A percentile compares a stretch with the other conserved stretches of the same genome.
phyloP scores from a whole-genome alignment of 2,113 vertebrate genomes.

The Albula glossodonta region DNA sequence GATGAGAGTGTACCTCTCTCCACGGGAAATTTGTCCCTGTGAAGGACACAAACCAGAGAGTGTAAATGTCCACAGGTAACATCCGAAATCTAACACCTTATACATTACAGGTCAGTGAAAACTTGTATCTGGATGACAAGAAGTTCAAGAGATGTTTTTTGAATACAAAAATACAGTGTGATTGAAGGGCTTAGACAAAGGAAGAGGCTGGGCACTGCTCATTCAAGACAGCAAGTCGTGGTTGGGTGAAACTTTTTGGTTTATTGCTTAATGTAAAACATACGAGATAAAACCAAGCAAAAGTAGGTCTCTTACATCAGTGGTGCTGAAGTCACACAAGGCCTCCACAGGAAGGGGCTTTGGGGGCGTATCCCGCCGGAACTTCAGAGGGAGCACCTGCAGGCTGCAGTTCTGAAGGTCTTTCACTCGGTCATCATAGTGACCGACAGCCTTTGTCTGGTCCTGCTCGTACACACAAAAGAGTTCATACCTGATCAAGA shows the following conservation, averaged over 20 bases:
- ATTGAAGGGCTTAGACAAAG: not conserved
- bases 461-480: conserved; percentile 70
- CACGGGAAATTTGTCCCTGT: conserved; percentile 81
- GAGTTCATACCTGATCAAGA: not conserved
- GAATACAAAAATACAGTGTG: not conserved
- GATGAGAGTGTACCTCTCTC: conserved; percentile 83
- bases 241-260: not conserved
- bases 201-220: not conserved
- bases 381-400: conserved; percentile 83
- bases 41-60: not conserved
- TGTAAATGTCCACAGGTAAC: not conserved
- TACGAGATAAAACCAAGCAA: not conserved
- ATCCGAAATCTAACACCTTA: not conserved
- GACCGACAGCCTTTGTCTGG: conserved; percentile 86
- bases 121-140: too few relatives aligned
- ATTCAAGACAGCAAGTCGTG: not conserved
- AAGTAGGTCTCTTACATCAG: conserved; percentile 71
- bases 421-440: conserved; percentile 79
- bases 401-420: conserved; percentile 81
- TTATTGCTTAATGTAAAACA: not conserved
- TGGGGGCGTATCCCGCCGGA: conserved; percentile 69
- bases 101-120: not conserved
- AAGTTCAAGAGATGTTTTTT: too few relatives aligned
- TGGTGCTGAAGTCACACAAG: conserved; percentile 85
- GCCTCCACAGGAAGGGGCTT: conserved; percentile 86